Percentiles rank a stretch among this genome's conserved stretches.
phyloP scores from a whole-genome alignment of 2,113 vertebrate genomes.

The Eulemur macaco region DNA sequence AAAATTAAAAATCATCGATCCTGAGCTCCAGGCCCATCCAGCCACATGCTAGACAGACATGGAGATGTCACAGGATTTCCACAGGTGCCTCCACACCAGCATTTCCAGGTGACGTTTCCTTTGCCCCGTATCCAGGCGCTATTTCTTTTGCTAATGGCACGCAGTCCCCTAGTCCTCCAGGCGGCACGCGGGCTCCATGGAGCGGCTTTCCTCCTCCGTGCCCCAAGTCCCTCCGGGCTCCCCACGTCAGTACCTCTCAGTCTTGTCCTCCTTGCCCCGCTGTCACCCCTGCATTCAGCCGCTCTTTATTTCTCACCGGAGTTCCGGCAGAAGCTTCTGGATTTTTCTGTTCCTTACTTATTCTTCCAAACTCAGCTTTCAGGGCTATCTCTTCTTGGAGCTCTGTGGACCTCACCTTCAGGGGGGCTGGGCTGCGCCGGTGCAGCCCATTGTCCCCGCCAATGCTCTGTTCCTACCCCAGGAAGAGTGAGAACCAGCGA shows the following conservation, averaged over 20 bases:
- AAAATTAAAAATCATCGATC: not conserved
- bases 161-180: too few relatives aligned
- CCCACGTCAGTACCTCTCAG: not conserved
- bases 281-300: not conserved
- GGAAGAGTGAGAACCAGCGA: not conserved
- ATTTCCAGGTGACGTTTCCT: not conserved
- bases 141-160: not conserved
- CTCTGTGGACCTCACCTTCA: not conserved
- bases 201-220: not conserved
- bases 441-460: not conserved
- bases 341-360: not conserved
- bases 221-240: not conserved
- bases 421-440: rapidly evolving
- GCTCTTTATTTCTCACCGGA: too few relatives aligned
- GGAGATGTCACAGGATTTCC: not conserved
- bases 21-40: not conserved
- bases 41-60: not conserved
- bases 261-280: not conserved
- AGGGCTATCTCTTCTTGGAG: too few relatives aligned
- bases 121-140: not conserved
- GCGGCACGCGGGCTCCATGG: not conserved
- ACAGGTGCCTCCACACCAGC: not conserved
- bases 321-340: not conserved
- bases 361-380: not conserved
- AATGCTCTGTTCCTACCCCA: too few relatives aligned